Conservation (phyloP, 2,113 vertebrate species). For the Anseranas semipalmata region DNA sequence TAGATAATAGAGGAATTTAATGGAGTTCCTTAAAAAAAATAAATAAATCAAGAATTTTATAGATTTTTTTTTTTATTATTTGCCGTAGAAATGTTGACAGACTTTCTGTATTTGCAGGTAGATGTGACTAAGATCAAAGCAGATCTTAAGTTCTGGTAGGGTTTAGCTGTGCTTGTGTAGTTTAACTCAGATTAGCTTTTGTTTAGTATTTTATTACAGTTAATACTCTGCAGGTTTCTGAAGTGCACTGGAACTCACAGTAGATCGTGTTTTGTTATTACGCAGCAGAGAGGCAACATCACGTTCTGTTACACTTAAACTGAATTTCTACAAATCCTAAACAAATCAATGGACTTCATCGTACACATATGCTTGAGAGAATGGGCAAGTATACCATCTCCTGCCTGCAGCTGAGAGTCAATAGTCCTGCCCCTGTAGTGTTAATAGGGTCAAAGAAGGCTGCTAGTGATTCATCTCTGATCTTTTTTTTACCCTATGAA, state of each 20-base stretch:
- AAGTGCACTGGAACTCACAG: accelerated
- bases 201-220: neutral
- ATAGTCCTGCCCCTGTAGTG: neutral
- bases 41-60: neutral
- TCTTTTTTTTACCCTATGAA: neutral
- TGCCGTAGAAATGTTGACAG: neutral
- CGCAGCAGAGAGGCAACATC: neutral
- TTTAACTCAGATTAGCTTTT: neutral
- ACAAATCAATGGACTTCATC: neutral
- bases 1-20: neutral
- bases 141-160: neutral
- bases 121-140: neutral
- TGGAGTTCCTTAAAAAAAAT: neutral
- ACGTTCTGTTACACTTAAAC: neutral
- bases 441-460: neutral
- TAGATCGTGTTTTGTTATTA: neutral
- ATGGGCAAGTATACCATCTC: neutral
- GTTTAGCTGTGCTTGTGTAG: neutral
- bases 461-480: neutral
- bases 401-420: neutral
- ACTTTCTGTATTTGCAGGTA: neutral
- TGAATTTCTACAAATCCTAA: neutral
- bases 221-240: neutral
- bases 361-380: neutral
- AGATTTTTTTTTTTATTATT: neutral